Evolutionary conservation across 2,888 invertebrate species (phyloP), one percentile per base, ranked within the genome.

Genomic region (Ophion ellenae): DNA sequence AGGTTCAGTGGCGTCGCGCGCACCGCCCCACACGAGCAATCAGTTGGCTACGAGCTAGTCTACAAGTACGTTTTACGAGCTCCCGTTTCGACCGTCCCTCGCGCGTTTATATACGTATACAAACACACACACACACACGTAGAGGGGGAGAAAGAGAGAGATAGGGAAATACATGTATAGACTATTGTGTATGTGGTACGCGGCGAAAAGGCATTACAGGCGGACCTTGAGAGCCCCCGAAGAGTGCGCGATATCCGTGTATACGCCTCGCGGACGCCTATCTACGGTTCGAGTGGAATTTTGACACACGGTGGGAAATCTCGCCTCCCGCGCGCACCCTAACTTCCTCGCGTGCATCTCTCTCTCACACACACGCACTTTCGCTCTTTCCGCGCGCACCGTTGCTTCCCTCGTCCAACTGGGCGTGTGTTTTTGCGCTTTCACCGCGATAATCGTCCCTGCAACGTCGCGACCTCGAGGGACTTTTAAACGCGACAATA

Each of bases 1-100:
- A 76, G 85, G 84, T 76, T 47, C 88, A 88, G 84, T 86, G 86
- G 88, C 88, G 83, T 84, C 83, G 76, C 83, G 85, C 83, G 87
- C 83, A 85, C 83, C 86, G 85, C 85, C 87, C 86, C 84, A 81
- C 84, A 79, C 64, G 59, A 61, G 10, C 80, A 79, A 81, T 83
- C 83, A 86, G 86, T 86, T 86, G 76, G 80, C 81, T 86, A 57
- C 81, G 83, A 83, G 80, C 83, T 81, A 81, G 77, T 83, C 83
- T 71, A 76, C 80, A 77, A 59, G 80, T 71, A 81, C 83, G 86
- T 81, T 83, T 85, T 85, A 85, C 83, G 85, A 86, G 86, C 79
- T 70, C 64, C n/a, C 75, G 77, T 75, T 83, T 81, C 57, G 20
- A 59, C 76, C 81, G 73, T 45, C 17, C 63, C 57, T 47, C 63